Evolutionary conservation across 2,888 invertebrate genomes (phyloP).

Genomic region (Mantis religiosa): DNA sequence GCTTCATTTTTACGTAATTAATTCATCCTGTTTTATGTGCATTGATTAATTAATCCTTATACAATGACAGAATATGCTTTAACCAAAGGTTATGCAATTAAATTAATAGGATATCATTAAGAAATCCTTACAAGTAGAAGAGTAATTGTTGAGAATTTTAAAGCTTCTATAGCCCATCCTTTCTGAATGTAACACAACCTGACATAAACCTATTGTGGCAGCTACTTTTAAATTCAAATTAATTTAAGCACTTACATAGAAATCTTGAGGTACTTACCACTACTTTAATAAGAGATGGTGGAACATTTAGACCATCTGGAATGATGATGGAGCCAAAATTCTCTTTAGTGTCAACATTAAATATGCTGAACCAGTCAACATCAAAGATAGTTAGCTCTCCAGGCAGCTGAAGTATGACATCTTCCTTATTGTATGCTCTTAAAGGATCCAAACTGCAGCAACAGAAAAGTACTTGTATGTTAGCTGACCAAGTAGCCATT

Average conservation of each 20-base stretch:
- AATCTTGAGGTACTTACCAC: conserved; percentile 39
- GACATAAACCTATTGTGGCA: too few relatives aligned
- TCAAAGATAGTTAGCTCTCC: conserved; percentile 78
- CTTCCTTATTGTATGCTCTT: conserved; percentile 65
- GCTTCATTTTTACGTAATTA: too few relatives aligned
- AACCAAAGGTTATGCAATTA: too few relatives aligned
- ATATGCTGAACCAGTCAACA: conserved; percentile 80
- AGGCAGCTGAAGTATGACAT: conserved; percentile 69
- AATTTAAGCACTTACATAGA: background rate
- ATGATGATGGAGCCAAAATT: conserved; percentile 72
- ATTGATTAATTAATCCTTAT: too few relatives aligned
- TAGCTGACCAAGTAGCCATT: background rate
- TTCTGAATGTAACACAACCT: too few relatives aligned
- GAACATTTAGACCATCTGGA: conserved; percentile 78
- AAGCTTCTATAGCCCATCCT: too few relatives aligned
- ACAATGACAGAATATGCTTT: too few relatives aligned
- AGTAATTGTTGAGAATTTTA: too few relatives aligned
- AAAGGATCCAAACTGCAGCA: conserved; percentile 71
- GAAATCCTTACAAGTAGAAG: too few relatives aligned
- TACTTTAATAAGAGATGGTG: conserved; percentile 70
- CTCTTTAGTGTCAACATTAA: conserved; percentile 62
- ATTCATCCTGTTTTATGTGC: too few relatives aligned
- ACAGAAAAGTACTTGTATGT: background rate
- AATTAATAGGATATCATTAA: too few relatives aligned
- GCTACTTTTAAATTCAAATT: too few relatives aligned